These are phyloP conservation scores for Argyrosomus regius DNA, from an alignment of 2,797 vertebrate species.

Conservation along the genomic window DNA sequence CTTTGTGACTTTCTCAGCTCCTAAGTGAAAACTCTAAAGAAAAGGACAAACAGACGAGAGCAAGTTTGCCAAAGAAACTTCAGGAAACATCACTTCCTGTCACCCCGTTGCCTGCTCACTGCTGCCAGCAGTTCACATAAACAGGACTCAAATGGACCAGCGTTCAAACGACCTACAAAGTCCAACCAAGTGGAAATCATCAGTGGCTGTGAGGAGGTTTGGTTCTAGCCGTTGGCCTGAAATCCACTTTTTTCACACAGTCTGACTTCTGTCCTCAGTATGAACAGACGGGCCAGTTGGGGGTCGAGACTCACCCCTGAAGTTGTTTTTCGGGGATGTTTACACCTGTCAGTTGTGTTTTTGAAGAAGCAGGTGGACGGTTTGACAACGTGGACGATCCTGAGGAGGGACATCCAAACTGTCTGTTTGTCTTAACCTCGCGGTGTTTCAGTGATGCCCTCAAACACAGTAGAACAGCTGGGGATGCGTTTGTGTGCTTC, in stretches of 20 bases:
- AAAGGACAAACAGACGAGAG: conserved; percentile 18
- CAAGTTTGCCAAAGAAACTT: conserved; percentile 22
- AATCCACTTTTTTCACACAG: conserved; percentile 32
- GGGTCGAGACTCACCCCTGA: conserved; percentile 24
- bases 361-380: conserved; percentile 60
- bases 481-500: conserved; percentile 12
- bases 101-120: not conserved
- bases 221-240: conserved; percentile 14
- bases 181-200: conserved; percentile 31
- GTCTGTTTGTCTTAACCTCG: conserved; percentile 67
- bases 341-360: conserved; percentile 58
- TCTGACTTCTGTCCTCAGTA: not conserved
- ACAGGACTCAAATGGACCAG: not conserved
- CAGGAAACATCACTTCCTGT: conserved; percentile 29
- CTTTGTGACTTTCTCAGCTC: not conserved
- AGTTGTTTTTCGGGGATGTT: conserved; percentile 43
- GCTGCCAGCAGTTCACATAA: not conserved
- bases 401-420: conserved; percentile 47
- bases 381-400: conserved; percentile 42
- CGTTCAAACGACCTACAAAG: conserved; percentile 19
- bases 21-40: not conserved
- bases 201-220: not conserved
- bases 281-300: conserved; percentile 8
- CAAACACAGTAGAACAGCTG: conserved; percentile 21
- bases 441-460: not conserved